Evolutionary conservation across 2,797 vertebrate species (phyloP).

Genomic region (Diceros bicornis): DNA sequence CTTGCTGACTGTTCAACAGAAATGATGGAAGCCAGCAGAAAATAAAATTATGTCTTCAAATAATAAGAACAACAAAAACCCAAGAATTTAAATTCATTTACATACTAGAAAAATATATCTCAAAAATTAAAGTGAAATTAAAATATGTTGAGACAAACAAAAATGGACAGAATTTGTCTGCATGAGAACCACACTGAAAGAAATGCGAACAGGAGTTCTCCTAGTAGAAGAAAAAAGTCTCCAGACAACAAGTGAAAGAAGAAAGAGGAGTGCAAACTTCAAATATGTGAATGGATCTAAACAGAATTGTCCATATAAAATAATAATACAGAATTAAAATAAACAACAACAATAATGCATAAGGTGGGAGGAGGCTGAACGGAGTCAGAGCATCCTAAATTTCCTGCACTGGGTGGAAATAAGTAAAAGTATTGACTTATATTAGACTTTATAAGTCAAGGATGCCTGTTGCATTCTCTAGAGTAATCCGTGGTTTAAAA

Average conservation of each 20-base stretch:
- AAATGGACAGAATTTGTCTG: background rate
- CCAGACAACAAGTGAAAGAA: background rate
- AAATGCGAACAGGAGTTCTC: background rate
- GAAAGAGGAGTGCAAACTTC: too few species aligned
- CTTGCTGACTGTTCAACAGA: background rate
- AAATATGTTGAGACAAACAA: background rate
- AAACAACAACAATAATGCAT: rapidly evolving
- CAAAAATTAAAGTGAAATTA: background rate
- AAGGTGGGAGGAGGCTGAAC: background rate
- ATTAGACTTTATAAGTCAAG: background rate
- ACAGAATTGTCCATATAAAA: background rate
- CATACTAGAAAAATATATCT: background rate
- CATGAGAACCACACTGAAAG: background rate
- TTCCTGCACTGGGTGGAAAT: background rate
- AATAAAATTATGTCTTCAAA: background rate
- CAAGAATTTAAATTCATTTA: background rate
- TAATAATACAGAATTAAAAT: background rate
- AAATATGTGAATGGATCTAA: background rate
- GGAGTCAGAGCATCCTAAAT: background rate
- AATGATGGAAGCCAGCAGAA: background rate
- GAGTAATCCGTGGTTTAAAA: background rate
- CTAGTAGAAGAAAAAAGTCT: background rate
- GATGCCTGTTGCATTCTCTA: background rate
- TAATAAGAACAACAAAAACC: background rate
- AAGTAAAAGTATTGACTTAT: background rate